Percentiles rank a stretch among this genome's conserved stretches.
These are phyloP conservation scores for Mormoops blainvillei DNA, from an alignment of 2,113 vertebrate genomes.

Conservation along the genomic window DNA sequence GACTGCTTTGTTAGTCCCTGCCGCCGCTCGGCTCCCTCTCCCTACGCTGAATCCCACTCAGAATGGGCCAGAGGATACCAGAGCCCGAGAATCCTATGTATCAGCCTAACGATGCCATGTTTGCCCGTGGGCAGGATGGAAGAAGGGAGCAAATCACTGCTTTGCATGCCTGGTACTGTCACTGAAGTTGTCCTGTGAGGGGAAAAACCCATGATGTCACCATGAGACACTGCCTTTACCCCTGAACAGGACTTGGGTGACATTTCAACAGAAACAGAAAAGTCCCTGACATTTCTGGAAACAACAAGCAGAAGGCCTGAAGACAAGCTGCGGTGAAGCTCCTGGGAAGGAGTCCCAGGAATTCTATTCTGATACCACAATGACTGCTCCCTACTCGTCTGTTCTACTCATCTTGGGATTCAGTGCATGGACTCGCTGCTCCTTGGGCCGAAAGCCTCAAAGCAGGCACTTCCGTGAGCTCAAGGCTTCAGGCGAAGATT, in stretches of 20 bases:
- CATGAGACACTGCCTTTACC: neutral
- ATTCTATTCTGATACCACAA: neutral
- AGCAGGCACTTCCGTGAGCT: neutral
- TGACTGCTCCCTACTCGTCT: neutral
- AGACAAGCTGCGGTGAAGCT: neutral
- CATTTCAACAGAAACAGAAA: conserved; percentile 2
- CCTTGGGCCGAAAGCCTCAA: neutral
- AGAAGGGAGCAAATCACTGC: too few relatives aligned
- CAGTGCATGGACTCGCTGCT: neutral
- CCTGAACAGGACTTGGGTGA: neutral
- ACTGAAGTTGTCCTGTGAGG: neutral
- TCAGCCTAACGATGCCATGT: neutral
- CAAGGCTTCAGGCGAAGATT: neutral
- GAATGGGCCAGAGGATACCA: neutral
- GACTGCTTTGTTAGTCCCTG: neutral
- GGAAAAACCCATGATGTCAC: neutral
- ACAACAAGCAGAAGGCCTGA: neutral
- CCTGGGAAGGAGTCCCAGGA: neutral
- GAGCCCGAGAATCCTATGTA: neutral
- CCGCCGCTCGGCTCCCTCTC: neutral
- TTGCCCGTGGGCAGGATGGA: neutral
- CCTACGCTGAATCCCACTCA: neutral
- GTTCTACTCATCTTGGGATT: neutral
- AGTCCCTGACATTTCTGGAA: neutral
- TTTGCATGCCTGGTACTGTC: neutral